Conservation (phyloP, 2,888 invertebrate species). For the Drosophila paracracens region DNA sequence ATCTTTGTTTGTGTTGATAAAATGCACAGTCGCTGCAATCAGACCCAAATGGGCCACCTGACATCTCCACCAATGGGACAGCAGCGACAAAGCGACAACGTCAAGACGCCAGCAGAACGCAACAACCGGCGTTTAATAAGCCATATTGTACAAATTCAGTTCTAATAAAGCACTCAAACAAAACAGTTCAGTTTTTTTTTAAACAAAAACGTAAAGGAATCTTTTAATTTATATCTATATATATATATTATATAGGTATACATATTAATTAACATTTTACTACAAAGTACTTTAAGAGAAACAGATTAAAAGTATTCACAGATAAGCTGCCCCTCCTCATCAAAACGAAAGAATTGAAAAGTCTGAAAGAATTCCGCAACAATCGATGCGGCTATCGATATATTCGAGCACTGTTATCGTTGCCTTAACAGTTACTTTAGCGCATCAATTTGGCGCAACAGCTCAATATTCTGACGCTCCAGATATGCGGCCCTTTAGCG, state of each 20-base stretch:
- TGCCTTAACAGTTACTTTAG: slow-evolving; percentile 84
- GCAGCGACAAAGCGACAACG: too few relatives aligned
- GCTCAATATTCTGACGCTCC: slow-evolving; percentile 93
- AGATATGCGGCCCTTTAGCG: slow-evolving; percentile 93
- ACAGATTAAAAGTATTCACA: slow-evolving; percentile 63
- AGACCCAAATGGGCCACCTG: slow-evolving; percentile 1
- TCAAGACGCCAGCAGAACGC: too few relatives aligned
- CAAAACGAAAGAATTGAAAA: slow-evolving; percentile 6
- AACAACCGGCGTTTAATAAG: too few relatives aligned
- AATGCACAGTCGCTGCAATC: slow-evolving; percentile 44
- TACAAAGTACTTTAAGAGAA: slow-evolving; percentile 24
- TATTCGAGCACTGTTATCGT: slow-evolving; percentile 21
- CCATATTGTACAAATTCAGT: too few relatives aligned
- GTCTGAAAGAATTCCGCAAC: slow-evolving; percentile 52
- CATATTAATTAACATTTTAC: slow-evolving; percentile 62
- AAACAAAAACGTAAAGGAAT: too few relatives aligned
- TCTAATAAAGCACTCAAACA: too few relatives aligned
- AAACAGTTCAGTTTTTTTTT: too few relatives aligned
- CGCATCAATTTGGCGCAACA: slow-evolving; percentile 89
- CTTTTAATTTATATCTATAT: too few relatives aligned
- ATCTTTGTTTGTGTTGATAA: slow-evolving; percentile 72
- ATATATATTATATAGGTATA: slow-evolving; percentile 9
- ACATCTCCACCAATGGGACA: too few relatives aligned
- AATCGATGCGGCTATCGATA: slow-evolving; percentile 28
- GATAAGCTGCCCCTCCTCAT: slow-evolving; percentile 64